Base-by-base conservation (phyloP, 2,797 vertebrate genomes). In the Luscinia megarhynchos region DNA sequence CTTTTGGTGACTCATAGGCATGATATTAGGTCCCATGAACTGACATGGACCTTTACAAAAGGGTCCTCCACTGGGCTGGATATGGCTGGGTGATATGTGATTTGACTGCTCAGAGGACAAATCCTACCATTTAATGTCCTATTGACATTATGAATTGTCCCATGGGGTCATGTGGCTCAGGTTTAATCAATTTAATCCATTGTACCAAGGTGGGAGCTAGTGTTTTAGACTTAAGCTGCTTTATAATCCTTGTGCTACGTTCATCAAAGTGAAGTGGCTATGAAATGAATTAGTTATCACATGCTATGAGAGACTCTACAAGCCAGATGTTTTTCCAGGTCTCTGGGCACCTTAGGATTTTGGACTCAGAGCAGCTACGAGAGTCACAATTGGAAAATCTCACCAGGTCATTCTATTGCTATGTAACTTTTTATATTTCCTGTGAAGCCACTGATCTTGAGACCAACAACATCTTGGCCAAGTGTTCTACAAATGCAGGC, bases 101-200 rank as follows among this genome's bases (percentile, higher is more conserved):
- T 89, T 63, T 77, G 84, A 77, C 61, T 90, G 62, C 54, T 50
- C 72, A 58, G 58, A 88, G 62, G 85, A 77, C 36, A 79, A 89
- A 26, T 79, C 83, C 58, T 82, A 53, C 36, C 0, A 0, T 90
- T 90, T 87, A 59, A 91, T 77, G 74, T 82, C 38, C 87, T 67
- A n/a, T 43, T 82, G 81, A 89, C 72, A 48, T 87, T 84, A 73
- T 16, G 29, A 94, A 74, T 91, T 88, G 41, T 43, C 62, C 36
- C 63, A 36, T 53, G n/a, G 57, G 54, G 17, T 32, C 23, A 36
- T 64, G 50, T 77, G 81, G 15, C 74, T 57, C 67, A 76, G 67
- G 87, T 94, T 90, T 67, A 73, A 83, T 84, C 63, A 59, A 38
- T 74, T 92, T 90, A 79, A 57, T 84, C 84, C 22, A 17, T 77